Evolutionary conservation across 2,113 vertebrate species (phyloP).

Genomic region (Mionectes macconnelli): DNA sequence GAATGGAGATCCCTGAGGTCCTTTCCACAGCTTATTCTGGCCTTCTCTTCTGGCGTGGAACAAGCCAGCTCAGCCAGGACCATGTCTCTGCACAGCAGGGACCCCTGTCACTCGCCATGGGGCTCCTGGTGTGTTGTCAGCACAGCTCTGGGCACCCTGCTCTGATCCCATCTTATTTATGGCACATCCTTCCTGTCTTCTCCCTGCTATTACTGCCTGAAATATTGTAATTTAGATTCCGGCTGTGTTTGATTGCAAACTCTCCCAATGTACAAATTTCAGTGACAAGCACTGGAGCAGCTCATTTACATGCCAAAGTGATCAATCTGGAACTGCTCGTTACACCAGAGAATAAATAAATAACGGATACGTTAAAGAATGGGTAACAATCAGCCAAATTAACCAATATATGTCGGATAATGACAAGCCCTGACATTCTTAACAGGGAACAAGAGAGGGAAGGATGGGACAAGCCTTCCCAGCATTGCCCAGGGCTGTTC

Average conservation of each 20-base stretch:
- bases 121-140: neutral
- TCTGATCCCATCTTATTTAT: neutral
- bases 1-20: neutral
- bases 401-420: neutral
- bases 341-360: constrained; percentile 31
- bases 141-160: neutral
- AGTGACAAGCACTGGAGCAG: constrained; percentile 6
- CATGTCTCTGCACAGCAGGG: neutral
- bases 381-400: constrained; percentile 31
- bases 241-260: constrained; percentile 56
- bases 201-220: neutral
- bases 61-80: neutral
- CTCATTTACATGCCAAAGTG: constrained; percentile 44
- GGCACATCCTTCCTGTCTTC: constrained; percentile 3
- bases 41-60: neutral
- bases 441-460: neutral
- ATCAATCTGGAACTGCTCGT: neutral
- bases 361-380: neutral
- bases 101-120: neutral
- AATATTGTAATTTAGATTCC: constrained; percentile 37
- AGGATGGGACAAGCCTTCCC: neutral
- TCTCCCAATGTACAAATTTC: constrained; percentile 24
- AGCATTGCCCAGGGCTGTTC: constrained; percentile 1
- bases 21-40: neutral
- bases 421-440: neutral